These are phyloP conservation scores for Pogonomyrmex californicus DNA, from an alignment of 1,140 invertebrate species.

Conservation along the genomic window DNA sequence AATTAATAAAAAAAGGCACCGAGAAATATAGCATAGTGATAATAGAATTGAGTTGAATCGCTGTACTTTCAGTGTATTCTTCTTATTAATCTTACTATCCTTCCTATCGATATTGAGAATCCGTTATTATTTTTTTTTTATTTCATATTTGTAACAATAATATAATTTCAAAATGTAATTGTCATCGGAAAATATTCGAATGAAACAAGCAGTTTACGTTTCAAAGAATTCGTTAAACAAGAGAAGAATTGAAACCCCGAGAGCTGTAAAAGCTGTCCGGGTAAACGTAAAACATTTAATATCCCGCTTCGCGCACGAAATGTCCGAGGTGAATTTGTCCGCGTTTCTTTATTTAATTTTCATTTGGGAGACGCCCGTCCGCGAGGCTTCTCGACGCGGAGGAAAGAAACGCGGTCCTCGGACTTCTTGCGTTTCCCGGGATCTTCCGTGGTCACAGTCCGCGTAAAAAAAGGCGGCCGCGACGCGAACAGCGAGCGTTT, in stretches of 20 bases:
- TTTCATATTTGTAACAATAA: too few species aligned
- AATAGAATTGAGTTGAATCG: too few species aligned
- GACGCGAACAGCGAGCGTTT: neutral
- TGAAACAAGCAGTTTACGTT: neutral
- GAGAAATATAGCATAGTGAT: too few species aligned
- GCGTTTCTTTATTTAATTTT: slow-evolving; percentile 18
- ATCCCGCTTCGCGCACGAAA: neutral
- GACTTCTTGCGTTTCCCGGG: neutral
- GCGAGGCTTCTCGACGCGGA: neutral
- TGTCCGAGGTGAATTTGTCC: neutral
- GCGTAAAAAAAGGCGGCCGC: neutral
- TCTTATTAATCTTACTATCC: too few species aligned
- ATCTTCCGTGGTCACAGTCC: neutral
- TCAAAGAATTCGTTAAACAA: neutral
- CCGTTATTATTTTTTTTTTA: too few species aligned
- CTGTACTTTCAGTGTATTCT: too few species aligned
- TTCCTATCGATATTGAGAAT: too few species aligned
- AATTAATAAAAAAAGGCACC: too few species aligned
- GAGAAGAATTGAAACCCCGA: neutral
- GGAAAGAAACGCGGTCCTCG: neutral
- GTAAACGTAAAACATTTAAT: neutral
- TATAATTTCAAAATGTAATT: too few species aligned
- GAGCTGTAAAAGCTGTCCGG: neutral
- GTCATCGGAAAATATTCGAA: too few species aligned
- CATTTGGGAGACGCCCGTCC: neutral